Evolutionary conservation across 1,140 invertebrate species (phyloP), one percentile per base, ranked within the genome.

Genomic region (Philopotamus ludificatus): DNA sequence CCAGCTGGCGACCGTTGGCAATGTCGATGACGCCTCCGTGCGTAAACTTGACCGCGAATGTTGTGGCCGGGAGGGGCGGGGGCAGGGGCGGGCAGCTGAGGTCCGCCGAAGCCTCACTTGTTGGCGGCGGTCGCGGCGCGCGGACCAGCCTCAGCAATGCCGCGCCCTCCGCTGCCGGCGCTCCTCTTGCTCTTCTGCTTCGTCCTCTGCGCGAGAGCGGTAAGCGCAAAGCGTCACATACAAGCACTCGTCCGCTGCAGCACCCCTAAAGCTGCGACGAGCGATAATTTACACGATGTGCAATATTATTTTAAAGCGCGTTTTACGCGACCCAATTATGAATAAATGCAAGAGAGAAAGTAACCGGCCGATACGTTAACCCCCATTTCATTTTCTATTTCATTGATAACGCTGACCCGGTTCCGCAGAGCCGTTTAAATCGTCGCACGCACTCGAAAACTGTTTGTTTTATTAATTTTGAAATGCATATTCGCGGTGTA

Each of bases 111-210:
- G 51, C 21, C 23, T 4, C 57, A 49, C 23, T 60, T 15, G 41
- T 42, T 16, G 57, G 44, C 44, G 41, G 44, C 57, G 44, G 21
- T 34, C 44, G 57, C 44, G 42, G 22, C 22, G 41, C 26, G 54
- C 54, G 39, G 26, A 57, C 54, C 57, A 15, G 15, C 42, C 15
- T 41, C 42, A 60, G 3, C 42, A 60, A n/a, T 60, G 57, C 9
- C 18, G 41, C 21, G 12, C 16, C 22, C 15, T 16, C 42, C 7
- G 22, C 16, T 16, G n/a, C 23, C 23, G 44, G 7, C 9, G 22
- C 18, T 44, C 15, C 57, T 60, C 22, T n/a, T 60, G 42, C 23
- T 39, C 16, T n/a, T 54, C 16, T 15, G 42, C 57, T 3, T 60
- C 42, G 15, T 7, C 28, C 12, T 34, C 28, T 34, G 28, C 28